Conservation (phyloP, 2,797 vertebrate species). For the Silurus aristotelis region DNA sequence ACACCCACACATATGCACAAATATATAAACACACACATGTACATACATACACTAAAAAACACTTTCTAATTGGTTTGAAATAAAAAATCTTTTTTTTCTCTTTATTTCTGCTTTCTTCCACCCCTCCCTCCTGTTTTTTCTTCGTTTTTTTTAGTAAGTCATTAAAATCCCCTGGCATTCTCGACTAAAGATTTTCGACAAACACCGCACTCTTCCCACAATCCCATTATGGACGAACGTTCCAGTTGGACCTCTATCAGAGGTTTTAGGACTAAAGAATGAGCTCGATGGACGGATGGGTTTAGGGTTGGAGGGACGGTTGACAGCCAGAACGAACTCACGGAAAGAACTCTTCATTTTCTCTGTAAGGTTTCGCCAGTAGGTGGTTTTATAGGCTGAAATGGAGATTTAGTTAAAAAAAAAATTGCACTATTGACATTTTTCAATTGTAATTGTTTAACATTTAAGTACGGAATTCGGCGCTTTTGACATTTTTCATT, state of each 20-base stretch:
- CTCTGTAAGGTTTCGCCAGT: background rate
- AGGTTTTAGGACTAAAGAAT: constrained; percentile 22
- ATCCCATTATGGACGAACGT: constrained; percentile 1
- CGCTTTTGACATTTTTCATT: too few species aligned
- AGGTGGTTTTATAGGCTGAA: background rate
- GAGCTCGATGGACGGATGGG: constrained; percentile 14
- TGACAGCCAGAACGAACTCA: constrained; percentile 7
- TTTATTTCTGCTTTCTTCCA: background rate
- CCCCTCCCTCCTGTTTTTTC: too few species aligned
- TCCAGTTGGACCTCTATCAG: constrained; percentile 25
- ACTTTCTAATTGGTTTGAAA: background rate
- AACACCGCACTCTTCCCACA: constrained; percentile 32
- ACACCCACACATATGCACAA: constrained; percentile 50
- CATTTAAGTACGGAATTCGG: too few species aligned
- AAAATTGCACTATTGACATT: background rate
- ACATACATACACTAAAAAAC: background rate
- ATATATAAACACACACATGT: constrained; percentile 22
- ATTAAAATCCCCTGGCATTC: constrained; percentile 10
- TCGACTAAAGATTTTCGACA: constrained; percentile 24
- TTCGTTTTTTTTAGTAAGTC: background rate
- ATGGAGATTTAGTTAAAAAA: background rate
- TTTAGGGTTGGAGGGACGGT: constrained; percentile 12
- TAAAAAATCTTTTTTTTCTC: background rate
- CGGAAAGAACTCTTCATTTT: constrained; percentile 3
- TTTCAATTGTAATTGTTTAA: background rate